A percentile compares a stretch with the other conserved stretches of the same genome.
Conservation (phyloP, 2,797 vertebrate genomes). For the Brachymystax lenok region DNA sequence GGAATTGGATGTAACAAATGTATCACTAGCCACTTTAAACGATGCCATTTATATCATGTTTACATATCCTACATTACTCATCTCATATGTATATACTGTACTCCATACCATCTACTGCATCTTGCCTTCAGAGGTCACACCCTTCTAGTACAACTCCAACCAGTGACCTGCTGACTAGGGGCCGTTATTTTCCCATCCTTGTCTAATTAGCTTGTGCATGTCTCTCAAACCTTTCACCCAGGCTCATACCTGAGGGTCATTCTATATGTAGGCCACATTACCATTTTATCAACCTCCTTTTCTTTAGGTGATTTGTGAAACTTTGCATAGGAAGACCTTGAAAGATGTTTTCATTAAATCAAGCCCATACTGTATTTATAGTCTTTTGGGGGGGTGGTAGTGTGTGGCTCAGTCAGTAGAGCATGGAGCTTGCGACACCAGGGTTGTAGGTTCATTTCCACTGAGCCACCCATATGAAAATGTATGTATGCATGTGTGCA, state of each 20-base stretch:
- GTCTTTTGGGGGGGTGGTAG: neutral
- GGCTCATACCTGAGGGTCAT: neutral
- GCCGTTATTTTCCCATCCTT: neutral
- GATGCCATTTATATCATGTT: too few species aligned
- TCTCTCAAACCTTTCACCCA: neutral
- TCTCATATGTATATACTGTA: too few species aligned
- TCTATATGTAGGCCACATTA: conserved; percentile 19
- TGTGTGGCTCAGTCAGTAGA: neutral
- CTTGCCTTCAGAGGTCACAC: neutral
- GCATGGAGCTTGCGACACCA: neutral
- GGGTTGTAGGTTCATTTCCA: too few species aligned
- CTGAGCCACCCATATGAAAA: too few species aligned
- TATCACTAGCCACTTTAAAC: too few species aligned
- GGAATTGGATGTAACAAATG: too few species aligned
- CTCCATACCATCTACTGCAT: too few species aligned
- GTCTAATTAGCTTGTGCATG: neutral
- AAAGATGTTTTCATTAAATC: neutral
- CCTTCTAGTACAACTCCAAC: neutral
- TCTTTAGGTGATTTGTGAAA: neutral
- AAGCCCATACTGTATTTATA: neutral
- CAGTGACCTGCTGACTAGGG: neutral
- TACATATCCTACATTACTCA: too few species aligned
- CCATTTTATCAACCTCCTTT: neutral
- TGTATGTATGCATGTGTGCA: too few species aligned
- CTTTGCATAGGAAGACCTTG: neutral